Base-by-base conservation (phyloP, 2,113 vertebrate species). In the Clarias gariepinus region DNA sequence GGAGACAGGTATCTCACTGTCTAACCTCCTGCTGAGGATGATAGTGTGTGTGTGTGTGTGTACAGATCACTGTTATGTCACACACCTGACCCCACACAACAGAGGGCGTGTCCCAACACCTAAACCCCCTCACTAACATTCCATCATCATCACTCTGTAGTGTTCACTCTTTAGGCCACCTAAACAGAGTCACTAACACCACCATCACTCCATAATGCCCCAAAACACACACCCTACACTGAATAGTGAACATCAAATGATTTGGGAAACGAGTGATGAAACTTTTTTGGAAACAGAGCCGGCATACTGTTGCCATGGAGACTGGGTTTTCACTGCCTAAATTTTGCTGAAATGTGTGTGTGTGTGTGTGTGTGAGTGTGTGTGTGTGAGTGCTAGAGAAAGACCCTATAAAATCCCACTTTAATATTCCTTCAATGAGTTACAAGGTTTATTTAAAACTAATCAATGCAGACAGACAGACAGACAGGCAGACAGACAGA, bases 21-120 rank as follows among this genome's bases (percentile, higher is more conserved):
- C 73, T 85, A 80, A 73, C 55, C 82, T 77, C 84, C 83, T 85
- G 83, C 52, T 69, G 76, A 33, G 76, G 63, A 85, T 74, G 30
- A 76, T 47, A 53, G 64, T 61, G 52, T 85, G 84, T 85, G 71
- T 85, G 78, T 85, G 68, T 77, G 61, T 23, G n/a, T 64, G 61
- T 55, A 53, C 53, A 53, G 11, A 47, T 23, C 23, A 41, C 4
- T 9, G 41, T 76, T 41, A 76, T 52, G 73, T 76, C 23, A 23
- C 4, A 25, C 41, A 52, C 36, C 12, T 71, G 30, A 36, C 69
- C 69, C 3, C 30, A 71, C 16, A 9, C 47, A 8, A 36, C 71
- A 47, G 7, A 0, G 7, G 47, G 23, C 47, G 47, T 77, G 74
- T 77, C n/a, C 25, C 52, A 79, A 13, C 55, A 36, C 55, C 10